Evolutionary conservation across 2,888 invertebrate species (phyloP).

Genomic region (Chalcis sispes): DNA sequence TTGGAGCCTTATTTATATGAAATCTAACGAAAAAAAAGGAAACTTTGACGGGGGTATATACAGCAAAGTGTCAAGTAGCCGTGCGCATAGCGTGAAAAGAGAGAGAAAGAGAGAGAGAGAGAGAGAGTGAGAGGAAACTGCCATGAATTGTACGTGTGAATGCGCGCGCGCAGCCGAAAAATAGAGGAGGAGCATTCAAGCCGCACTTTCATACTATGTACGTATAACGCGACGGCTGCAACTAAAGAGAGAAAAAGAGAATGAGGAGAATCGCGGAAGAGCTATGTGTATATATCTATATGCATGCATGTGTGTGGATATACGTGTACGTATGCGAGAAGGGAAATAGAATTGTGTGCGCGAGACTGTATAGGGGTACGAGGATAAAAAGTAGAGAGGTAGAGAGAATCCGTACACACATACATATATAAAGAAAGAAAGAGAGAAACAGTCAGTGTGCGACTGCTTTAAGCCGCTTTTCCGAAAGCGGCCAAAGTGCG

Average conservation of each 20-base stretch:
- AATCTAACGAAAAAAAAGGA: slow-evolving; percentile 41
- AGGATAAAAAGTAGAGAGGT: neutral
- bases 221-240: slow-evolving; percentile 29
- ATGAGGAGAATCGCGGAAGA: slow-evolving; percentile 8
- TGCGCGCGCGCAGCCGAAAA: slow-evolving; percentile 46
- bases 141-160: slow-evolving; percentile 45
- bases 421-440: too few relatives aligned
- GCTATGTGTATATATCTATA: neutral
- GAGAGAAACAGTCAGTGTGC: slow-evolving; percentile 16
- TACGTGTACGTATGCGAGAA: slow-evolving; percentile 8
- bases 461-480: slow-evolving; percentile 56
- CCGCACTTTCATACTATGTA: neutral
- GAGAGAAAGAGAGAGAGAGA: slow-evolving; percentile 29
- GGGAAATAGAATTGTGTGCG: neutral
- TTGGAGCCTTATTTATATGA: slow-evolving; percentile 24
- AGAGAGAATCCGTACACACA: neutral
- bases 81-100: slow-evolving; percentile 38
- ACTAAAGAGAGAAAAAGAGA: slow-evolving; percentile 29
- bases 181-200: slow-evolving; percentile 54
- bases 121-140: slow-evolving; percentile 17
- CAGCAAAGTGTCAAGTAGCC: slow-evolving; percentile 56
- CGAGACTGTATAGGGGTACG: too few relatives aligned
- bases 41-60: slow-evolving; percentile 44
- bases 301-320: neutral
- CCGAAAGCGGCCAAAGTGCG: slow-evolving; percentile 48